A percentile compares a stretch with the other conserved stretches of the same genome.
phyloP scores from a whole-genome alignment of 2,888 invertebrate species.

The Cheilosia soror region DNA sequence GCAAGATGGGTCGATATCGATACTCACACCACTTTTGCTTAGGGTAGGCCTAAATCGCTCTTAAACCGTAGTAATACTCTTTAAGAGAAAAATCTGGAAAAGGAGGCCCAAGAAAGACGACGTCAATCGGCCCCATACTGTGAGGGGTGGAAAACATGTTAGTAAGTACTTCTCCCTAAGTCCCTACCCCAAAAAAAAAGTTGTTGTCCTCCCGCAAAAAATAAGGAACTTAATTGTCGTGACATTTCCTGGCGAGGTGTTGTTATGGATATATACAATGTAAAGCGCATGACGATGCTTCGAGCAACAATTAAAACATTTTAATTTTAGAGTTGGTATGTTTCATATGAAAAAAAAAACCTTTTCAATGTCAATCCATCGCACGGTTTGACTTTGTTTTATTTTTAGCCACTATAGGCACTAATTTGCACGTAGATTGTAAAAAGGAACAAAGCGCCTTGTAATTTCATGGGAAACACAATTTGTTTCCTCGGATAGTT shows the following conservation, averaged over 20 bases:
- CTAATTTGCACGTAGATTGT: too few relatives aligned
- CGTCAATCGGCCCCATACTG: constrained; percentile 17
- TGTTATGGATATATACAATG: not conserved
- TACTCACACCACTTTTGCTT: constrained; percentile 42
- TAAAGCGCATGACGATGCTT: constrained; percentile 16
- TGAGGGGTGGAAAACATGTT: not conserved
- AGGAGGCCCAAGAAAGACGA: not conserved
- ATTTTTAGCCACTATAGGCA: too few relatives aligned
- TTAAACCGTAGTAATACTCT: not conserved
- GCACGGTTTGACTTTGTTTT: too few relatives aligned
- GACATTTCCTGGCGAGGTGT: not conserved
- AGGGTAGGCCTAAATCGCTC: constrained; percentile 37
- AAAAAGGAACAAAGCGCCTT: not conserved
- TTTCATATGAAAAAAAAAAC: not conserved
- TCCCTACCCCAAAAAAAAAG: constrained; percentile 41
- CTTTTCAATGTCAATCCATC: not conserved
- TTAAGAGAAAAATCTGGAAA: constrained; percentile 18
- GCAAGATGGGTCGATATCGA: constrained; percentile 12
- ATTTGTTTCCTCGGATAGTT: not conserved
- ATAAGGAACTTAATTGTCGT: not conserved
- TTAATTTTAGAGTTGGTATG: too few relatives aligned
- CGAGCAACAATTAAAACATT: constrained; percentile 22
- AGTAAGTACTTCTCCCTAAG: too few relatives aligned
- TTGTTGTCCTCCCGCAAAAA: constrained; percentile 27
- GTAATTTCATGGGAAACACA: not conserved